Conservation (phyloP, 2,113 vertebrate species). For the Hippocampus barbouri region DNA sequence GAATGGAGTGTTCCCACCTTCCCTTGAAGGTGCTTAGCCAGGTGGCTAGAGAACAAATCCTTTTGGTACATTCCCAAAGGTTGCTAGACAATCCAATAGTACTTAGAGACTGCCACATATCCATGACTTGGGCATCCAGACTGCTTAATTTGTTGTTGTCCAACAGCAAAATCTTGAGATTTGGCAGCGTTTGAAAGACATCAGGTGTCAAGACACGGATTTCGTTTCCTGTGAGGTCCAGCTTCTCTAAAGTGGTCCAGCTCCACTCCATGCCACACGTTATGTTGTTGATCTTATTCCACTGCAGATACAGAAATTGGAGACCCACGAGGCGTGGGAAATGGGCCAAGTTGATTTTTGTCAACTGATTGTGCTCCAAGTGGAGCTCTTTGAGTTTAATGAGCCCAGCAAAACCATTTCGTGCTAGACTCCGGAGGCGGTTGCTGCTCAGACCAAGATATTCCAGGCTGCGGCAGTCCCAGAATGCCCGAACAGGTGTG, state of each 20-base stretch:
- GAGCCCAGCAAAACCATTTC: conserved; percentile 97
- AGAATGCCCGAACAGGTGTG: conserved; percentile 94
- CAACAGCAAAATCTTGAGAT: conserved; percentile 92
- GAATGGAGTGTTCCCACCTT: conserved; percentile 96
- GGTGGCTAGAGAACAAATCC: conserved; percentile 91
- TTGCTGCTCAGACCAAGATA: conserved; percentile 97
- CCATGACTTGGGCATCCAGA: conserved; percentile 84
- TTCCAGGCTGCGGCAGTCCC: conserved; percentile 98
- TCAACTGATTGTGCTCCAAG: conserved; percentile 98
- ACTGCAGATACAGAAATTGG: conserved; percentile 93
- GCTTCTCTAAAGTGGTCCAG: conserved; percentile 94
- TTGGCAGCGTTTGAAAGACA: conserved; percentile 94
- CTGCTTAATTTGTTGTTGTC: conserved; percentile 96
- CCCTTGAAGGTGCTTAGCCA: conserved; percentile 94
- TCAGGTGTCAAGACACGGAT: conserved; percentile 87
- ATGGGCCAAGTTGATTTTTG: conserved; percentile 98
- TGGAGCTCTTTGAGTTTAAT: conserved; percentile 97
- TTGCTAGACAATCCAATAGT: conserved; percentile 92
- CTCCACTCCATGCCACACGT: conserved; percentile 97
- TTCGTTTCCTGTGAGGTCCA: conserved; percentile 94
- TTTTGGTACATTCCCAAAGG: conserved; percentile 96
- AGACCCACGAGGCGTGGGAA: conserved; percentile 94
- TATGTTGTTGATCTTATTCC: conserved; percentile 98
- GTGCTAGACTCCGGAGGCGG: conserved; percentile 92
- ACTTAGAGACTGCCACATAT: conserved; percentile 84